A percentile compares a stretch with the other conserved stretches of the same genome.
phyloP scores from a whole-genome alignment of 2,797 vertebrate genomes.

The Acanthornis magna region DNA sequence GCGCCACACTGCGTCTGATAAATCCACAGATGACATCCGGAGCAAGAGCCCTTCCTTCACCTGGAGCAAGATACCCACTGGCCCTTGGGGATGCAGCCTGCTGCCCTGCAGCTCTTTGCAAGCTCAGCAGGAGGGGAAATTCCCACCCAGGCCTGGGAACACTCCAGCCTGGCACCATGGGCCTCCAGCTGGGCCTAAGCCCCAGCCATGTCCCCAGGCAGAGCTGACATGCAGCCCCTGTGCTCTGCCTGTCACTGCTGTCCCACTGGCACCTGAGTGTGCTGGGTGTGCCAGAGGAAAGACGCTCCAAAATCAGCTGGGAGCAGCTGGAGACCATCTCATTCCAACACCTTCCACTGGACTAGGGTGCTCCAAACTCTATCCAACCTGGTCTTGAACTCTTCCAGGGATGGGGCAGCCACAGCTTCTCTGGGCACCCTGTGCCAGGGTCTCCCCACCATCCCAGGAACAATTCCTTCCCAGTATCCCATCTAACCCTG shows the following conservation, averaged over 20 bases:
- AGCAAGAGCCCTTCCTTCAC: not conserved
- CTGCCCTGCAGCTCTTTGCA: accelerated
- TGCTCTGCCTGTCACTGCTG: not conserved
- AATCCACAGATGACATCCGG: accelerated
- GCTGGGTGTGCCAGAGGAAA: accelerated
- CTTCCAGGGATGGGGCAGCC: not conserved
- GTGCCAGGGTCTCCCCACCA: not conserved
- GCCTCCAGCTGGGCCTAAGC: not conserved
- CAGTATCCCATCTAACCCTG: not conserved
- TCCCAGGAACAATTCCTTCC: not conserved
- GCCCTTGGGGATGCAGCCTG: not conserved
- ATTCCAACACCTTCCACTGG: not conserved
- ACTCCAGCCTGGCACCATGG: not conserved
- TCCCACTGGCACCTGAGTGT: not conserved
- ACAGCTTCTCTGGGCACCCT: not conserved
- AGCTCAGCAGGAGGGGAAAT: not conserved
- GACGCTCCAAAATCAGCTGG: not conserved
- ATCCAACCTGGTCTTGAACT: not conserved
- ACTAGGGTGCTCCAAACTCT: not conserved
- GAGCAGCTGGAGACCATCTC: not conserved
- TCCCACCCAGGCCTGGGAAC: not conserved
- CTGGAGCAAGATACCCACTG: not conserved
- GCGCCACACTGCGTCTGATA: accelerated
- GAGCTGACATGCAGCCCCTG: not conserved
- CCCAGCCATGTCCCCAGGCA: accelerated